phyloP scores from a whole-genome alignment of 1,140 invertebrate species.

The Zaprionus inermis region DNA sequence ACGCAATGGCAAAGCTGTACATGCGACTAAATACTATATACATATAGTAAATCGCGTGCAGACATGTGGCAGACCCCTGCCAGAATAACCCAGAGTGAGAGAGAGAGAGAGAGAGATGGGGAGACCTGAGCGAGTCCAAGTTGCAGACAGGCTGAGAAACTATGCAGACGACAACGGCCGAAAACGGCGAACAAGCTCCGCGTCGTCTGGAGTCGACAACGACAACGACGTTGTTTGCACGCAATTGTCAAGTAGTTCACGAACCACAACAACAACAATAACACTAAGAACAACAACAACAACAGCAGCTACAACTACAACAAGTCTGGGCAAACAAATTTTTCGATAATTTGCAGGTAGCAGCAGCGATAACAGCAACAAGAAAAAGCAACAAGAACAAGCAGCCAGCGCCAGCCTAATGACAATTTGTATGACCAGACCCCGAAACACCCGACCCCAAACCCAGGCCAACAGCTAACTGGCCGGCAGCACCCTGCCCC shows the following conservation, averaged over 20 bases:
- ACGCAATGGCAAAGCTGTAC: constrained; percentile 55
- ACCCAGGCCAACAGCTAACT: neutral
- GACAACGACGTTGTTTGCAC: constrained; percentile 60
- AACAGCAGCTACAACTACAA: constrained; percentile 46
- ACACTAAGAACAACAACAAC: constrained; percentile 2
- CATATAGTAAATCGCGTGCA: constrained; percentile 66
- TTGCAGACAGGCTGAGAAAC: constrained; percentile 62
- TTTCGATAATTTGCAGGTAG: constrained; percentile 75
- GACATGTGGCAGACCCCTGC: constrained; percentile 64
- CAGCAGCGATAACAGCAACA: constrained; percentile 51
- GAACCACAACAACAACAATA: constrained; percentile 19
- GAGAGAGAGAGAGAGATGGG: too few relatives aligned
- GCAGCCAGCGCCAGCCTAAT: constrained; percentile 59
- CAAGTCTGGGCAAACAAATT: constrained; percentile 78
- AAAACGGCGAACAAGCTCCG: constrained; percentile 48
- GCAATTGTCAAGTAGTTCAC: constrained; percentile 76
- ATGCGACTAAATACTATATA: constrained; percentile 42
- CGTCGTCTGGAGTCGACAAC: constrained; percentile 21
- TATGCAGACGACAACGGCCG: constrained; percentile 47
- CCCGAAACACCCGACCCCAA: neutral
- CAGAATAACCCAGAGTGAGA: too few relatives aligned
- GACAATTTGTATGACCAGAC: constrained; percentile 70
- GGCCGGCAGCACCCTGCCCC: too few relatives aligned
- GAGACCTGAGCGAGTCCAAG: constrained; percentile 52
- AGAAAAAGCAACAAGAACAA: constrained; percentile 23